Evolutionary conservation across 2,797 vertebrate species (phyloP).

Genomic region (Tinamus major): DNA sequence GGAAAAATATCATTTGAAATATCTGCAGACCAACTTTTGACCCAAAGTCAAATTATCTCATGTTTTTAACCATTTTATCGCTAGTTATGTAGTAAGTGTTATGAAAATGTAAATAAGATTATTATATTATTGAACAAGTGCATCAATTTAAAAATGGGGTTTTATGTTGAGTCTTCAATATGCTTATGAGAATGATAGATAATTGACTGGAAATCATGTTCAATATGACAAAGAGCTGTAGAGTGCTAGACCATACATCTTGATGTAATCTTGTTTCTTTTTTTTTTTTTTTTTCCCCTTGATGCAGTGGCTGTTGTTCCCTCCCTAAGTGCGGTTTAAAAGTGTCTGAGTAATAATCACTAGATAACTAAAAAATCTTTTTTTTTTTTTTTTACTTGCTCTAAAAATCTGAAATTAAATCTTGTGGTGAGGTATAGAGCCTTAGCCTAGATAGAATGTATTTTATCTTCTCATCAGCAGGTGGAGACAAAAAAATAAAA

Average conservation of each 20-base stretch:
- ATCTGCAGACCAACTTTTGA: background rate
- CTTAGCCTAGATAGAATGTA: fast-evolving
- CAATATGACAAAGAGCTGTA: background rate
- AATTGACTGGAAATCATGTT: background rate
- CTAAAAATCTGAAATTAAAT: background rate
- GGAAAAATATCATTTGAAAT: background rate
- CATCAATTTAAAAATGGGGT: background rate
- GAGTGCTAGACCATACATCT: background rate
- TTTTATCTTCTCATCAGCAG: background rate
- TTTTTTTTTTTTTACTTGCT: background rate
- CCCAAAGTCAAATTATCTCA: background rate
- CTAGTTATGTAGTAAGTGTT: background rate
- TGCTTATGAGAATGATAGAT: background rate
- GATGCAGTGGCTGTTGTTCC: background rate
- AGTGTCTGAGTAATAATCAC: background rate
- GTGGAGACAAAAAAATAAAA: background rate
- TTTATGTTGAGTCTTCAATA: background rate
- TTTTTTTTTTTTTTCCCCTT: background rate
- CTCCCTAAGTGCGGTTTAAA: background rate
- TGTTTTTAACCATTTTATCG: background rate
- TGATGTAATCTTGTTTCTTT: background rate
- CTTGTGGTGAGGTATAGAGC: background rate
- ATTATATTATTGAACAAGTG: background rate
- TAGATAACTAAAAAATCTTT: background rate
- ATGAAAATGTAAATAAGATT: background rate